A percentile compares a stretch with the other conserved stretches of the same genome.
phyloP scores from a whole-genome alignment of 2,888 invertebrate genomes.

The Drosophila multiciliata region DNA sequence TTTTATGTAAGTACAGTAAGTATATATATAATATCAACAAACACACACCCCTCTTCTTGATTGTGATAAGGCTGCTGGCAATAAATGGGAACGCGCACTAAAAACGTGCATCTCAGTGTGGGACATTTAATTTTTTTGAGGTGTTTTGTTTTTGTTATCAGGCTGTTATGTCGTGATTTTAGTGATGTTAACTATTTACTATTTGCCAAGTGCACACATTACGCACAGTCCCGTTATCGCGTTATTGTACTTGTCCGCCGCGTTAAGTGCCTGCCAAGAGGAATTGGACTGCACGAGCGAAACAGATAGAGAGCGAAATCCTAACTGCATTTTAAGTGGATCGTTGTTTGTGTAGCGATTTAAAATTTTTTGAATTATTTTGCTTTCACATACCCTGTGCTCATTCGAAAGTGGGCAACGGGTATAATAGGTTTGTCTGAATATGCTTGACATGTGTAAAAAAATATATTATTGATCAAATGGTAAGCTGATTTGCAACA shows the following conservation, averaged over 20 bases:
- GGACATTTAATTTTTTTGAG: constrained; percentile 12
- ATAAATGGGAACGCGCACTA: constrained; percentile 33
- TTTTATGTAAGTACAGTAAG: constrained; percentile 67
- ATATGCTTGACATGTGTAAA: not conserved
- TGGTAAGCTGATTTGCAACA: not conserved
- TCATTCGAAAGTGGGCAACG: not conserved
- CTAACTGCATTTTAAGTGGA: constrained; percentile 29
- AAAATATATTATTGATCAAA: not conserved
- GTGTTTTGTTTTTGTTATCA: constrained; percentile 45
- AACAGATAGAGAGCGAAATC: constrained; percentile 9
- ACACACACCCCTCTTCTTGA: constrained; percentile 45
- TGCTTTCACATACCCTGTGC: not conserved
- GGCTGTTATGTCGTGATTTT: constrained; percentile 65
- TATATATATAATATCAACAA: constrained; percentile 28
- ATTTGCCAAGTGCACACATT: constrained; percentile 45
- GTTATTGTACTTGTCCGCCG: constrained; percentile 53
- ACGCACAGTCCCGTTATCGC: constrained; percentile 70
- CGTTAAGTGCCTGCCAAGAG: constrained; percentile 25
- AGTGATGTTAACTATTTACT: constrained; percentile 47
- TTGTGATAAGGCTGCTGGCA: constrained; percentile 37
- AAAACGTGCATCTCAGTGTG: constrained; percentile 53
- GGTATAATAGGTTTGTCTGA: not conserved
- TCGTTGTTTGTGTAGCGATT: constrained; percentile 12
- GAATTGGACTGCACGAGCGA: not conserved
- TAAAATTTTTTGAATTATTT: constrained; percentile 18